phyloP scores from a whole-genome alignment of 1,140 invertebrate genomes.

The Trinorchestia longiramus region DNA sequence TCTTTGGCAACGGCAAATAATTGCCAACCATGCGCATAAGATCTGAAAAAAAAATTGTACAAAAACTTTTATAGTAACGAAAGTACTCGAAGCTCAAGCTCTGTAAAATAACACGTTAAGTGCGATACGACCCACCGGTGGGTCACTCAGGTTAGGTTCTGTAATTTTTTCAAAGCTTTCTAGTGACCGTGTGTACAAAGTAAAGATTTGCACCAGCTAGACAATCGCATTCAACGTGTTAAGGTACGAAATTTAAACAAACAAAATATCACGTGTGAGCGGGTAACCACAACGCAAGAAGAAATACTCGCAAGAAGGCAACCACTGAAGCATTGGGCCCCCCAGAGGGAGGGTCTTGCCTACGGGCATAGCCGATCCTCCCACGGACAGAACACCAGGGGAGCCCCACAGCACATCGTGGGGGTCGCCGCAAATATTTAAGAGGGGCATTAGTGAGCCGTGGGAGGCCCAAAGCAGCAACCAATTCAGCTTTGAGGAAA shows the following conservation, averaged over 20 bases:
- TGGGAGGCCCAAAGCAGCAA: conserved; percentile 28
- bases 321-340: not conserved
- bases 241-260: too few relatives aligned
- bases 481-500: conserved; percentile 52
- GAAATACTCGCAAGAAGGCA: not conserved
- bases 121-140: too few relatives aligned
- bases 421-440: conserved; percentile 50
- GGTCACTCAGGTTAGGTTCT: too few relatives aligned
- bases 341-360: not conserved
- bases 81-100: too few relatives aligned
- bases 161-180: too few relatives aligned
- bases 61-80: too few relatives aligned
- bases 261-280: too few relatives aligned
- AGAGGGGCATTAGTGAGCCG: conserved; percentile 45
- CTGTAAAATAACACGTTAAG: too few relatives aligned
- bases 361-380: not conserved
- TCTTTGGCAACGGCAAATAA: not conserved
- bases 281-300: not conserved
- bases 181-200: too few relatives aligned
- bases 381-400: not conserved
- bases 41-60: too few relatives aligned
- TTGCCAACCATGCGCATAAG: not conserved
- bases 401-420: conserved; percentile 2
- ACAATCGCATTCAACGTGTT: too few relatives aligned
- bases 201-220: too few relatives aligned